phyloP scores from a whole-genome alignment of 2,888 invertebrate genomes.

The Amorpha juglandis region DNA sequence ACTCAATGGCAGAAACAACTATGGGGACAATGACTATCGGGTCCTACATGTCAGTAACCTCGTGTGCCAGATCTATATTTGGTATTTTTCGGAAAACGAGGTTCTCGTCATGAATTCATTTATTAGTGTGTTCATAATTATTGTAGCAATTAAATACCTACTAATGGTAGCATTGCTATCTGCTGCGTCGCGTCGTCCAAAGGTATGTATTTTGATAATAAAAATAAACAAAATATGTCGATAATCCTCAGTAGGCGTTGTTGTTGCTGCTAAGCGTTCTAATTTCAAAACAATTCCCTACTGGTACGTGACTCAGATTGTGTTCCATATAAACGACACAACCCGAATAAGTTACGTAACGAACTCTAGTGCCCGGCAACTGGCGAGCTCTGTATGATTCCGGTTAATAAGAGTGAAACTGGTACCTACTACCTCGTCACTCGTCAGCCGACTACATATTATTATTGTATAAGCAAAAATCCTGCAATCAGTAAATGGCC shows the following conservation, averaged over 20 bases:
- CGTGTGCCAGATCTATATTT: no score
- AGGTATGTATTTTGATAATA: not conserved
- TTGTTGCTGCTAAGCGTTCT: conserved; percentile 72
- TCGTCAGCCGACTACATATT: conserved; percentile 17
- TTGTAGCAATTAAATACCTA: no score
- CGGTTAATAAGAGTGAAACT: conserved; percentile 73
- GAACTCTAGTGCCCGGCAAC: conserved; percentile 47
- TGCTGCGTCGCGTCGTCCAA: not conserved
- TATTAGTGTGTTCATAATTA: no score
- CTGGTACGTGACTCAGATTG: conserved; percentile 81
- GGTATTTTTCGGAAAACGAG: no score
- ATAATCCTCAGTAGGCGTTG: conserved; percentile 77
- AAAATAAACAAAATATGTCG: conserved; percentile 45
- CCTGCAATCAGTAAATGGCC: conserved; percentile 45
- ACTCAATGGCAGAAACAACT: no score
- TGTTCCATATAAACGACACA: conserved; percentile 71
- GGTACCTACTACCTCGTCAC: conserved; percentile 39
- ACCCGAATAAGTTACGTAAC: conserved; percentile 62
- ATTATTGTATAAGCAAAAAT: conserved; percentile 40
- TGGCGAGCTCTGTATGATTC: conserved; percentile 48
- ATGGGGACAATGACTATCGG: no score
- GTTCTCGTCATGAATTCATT: no score
- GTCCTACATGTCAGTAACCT: no score
- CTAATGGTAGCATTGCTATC: not conserved
- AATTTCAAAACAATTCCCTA: conserved; percentile 83